Percentiles rank a stretch among this genome's conserved stretches.
These are phyloP conservation scores for Spilarctia lutea DNA, from an alignment of 2,888 invertebrate species.

Conservation along the genomic window DNA sequence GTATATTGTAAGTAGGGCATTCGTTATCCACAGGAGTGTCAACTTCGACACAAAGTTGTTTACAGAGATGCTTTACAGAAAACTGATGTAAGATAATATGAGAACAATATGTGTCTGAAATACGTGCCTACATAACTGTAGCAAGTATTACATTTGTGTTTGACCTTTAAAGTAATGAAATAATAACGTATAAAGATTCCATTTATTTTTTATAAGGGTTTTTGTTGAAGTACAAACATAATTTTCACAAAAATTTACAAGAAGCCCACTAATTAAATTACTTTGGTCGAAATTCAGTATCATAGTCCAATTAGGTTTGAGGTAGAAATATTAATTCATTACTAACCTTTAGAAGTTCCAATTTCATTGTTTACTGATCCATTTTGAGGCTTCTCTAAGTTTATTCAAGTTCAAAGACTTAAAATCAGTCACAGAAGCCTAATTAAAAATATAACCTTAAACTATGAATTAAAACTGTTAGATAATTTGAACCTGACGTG, in stretches of 20 bases:
- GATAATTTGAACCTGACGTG: too few species aligned
- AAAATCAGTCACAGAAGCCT: neutral
- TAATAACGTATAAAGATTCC: neutral
- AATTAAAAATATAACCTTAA: too few species aligned
- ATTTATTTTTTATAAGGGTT: neutral
- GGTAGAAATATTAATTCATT: neutral
- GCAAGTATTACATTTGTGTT: neutral
- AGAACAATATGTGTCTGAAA: neutral
- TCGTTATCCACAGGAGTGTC: too few species aligned
- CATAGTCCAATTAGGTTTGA: neutral
- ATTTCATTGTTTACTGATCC: neutral
- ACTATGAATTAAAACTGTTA: neutral
- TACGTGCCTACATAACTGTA: neutral
- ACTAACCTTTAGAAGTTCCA: neutral
- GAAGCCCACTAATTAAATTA: neutral
- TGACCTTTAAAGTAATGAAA: neutral
- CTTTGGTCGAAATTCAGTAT: neutral
- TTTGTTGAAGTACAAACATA: neutral
- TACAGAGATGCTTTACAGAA: too few species aligned
- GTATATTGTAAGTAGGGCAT: too few species aligned
- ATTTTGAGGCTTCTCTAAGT: neutral
- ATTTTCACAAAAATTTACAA: neutral
- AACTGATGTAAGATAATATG: too few species aligned
- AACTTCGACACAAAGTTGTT: too few species aligned
- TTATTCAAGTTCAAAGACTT: neutral